Conservation (phyloP, 1,140 invertebrate species). For the Amphibalanus amphitrite region DNA sequence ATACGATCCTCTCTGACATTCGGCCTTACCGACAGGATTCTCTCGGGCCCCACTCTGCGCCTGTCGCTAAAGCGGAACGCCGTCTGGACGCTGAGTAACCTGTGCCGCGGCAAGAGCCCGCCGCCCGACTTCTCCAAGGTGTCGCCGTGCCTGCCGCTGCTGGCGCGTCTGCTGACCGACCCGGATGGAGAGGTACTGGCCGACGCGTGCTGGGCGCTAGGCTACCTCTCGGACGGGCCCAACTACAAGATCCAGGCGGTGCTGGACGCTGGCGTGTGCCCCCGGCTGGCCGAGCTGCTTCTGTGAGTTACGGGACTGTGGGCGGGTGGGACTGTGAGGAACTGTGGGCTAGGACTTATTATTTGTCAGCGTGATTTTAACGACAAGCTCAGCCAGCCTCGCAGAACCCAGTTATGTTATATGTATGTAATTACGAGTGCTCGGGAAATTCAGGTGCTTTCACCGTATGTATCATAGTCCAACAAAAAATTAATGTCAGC, state of each 20-base stretch:
- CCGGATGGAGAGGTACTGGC: conserved; percentile 55
- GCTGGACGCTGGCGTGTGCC: conserved; percentile 49
- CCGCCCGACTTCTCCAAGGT: conserved; percentile 54
- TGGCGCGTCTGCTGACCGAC: conserved; percentile 55
- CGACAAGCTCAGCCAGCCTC: no score
- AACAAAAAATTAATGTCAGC: no score
- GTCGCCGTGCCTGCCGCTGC: conserved; percentile 51
- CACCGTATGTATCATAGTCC: no score
- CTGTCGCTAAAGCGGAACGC: conserved; percentile 14
- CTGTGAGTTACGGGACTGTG: not conserved
- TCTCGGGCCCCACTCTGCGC: not conserved
- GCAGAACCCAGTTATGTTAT: no score
- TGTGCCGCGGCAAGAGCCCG: conserved; percentile 80
- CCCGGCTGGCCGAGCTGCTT: conserved; percentile 54
- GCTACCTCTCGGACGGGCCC: conserved; percentile 82
- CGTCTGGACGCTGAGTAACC: no score
- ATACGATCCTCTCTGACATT: no score
- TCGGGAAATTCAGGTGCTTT: no score
- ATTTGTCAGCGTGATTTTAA: no score
- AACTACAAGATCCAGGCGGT: conserved; percentile 82
- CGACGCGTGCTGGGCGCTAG: conserved; percentile 91
- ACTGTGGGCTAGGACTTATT: no score
- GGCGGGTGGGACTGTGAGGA: no score
- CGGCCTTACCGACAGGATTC: not conserved
- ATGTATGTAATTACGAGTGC: no score